Percentiles rank a stretch among this genome's conserved stretches.
Evolutionary conservation across 2,113 vertebrate species (phyloP).

Genomic region (Struthio camelus): DNA sequence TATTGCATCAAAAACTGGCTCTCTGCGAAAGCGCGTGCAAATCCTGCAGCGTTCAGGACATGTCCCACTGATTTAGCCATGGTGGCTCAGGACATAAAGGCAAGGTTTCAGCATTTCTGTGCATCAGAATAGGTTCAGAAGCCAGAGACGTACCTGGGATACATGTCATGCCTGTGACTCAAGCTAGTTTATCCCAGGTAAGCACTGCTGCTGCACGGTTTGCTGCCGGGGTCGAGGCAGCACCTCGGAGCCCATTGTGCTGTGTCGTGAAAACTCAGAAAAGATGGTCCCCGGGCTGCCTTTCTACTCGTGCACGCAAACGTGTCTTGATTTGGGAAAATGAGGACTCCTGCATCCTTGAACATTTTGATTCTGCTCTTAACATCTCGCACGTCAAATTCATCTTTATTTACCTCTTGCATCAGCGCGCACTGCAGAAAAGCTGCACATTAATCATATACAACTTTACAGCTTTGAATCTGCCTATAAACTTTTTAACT

Average conservation of each 20-base stretch:
- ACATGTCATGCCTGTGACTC: not conserved
- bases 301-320: too few species aligned
- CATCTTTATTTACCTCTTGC: not conserved
- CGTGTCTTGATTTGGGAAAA: rapidly evolving
- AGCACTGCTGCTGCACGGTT: rapidly evolving
- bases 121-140: not conserved
- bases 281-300: not conserved
- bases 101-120: not conserved
- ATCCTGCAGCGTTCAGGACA: not conserved
- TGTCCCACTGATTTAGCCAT: not conserved
- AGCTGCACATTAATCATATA: not conserved
- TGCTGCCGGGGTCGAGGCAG: not conserved
- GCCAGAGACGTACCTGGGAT: not conserved
- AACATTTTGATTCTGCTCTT: too few species aligned
- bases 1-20: not conserved
- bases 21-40: not conserved
- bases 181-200: not conserved
- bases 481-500: constrained; percentile 1
- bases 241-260: not conserved
- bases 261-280: rapidly evolving
- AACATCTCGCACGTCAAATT: not conserved
- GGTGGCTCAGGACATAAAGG: not conserved
- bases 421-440: not conserved
- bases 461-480: not conserved
- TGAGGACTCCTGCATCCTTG: too few species aligned